phyloP scores from a whole-genome alignment of 1,140 invertebrate species.

The Drosophila yakuba region DNA sequence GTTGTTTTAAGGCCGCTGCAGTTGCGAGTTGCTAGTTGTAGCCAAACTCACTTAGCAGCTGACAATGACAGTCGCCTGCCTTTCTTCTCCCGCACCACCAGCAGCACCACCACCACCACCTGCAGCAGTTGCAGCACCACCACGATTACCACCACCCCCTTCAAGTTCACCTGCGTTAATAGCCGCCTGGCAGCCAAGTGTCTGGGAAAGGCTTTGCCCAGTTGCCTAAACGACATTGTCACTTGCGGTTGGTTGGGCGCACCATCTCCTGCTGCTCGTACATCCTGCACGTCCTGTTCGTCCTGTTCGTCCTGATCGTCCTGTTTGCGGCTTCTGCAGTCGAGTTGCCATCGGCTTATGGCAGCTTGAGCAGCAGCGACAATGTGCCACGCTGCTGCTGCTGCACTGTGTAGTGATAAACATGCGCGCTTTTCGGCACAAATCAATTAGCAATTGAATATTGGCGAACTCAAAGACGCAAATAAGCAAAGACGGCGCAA shows the following conservation, averaged over 20 bases:
- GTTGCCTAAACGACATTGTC: constrained; percentile 77
- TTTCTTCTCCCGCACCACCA: too few relatives aligned
- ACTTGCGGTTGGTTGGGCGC: constrained; percentile 74
- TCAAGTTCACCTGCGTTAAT: constrained; percentile 51
- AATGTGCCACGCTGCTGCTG: neutral
- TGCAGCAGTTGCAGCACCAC: too few relatives aligned
- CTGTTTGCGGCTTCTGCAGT: constrained; percentile 33
- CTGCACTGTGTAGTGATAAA: constrained; percentile 28
- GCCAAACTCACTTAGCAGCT: constrained; percentile 74
- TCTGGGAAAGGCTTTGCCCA: constrained; percentile 49
- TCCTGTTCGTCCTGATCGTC: constrained; percentile 4
- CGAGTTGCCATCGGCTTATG: constrained; percentile 32
- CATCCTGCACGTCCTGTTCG: neutral
- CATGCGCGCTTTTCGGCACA: constrained; percentile 24
- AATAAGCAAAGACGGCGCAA: constrained; percentile 50
- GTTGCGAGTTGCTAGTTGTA: constrained; percentile 35
- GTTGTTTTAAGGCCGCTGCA: constrained; percentile 31
- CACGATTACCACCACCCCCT: neutral
- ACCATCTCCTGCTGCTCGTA: constrained; percentile 4
- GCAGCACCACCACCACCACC: too few relatives aligned
- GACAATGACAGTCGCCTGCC: constrained; percentile 61
- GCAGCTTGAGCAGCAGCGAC: constrained; percentile 7
- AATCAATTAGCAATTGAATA: constrained; percentile 81
- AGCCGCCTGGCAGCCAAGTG: constrained; percentile 53
- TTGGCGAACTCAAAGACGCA: constrained; percentile 53